A percentile compares a stretch with the other conserved stretches of the same genome.
Conservation (phyloP, 2,797 vertebrate species). For the Iguana delicatissima region DNA sequence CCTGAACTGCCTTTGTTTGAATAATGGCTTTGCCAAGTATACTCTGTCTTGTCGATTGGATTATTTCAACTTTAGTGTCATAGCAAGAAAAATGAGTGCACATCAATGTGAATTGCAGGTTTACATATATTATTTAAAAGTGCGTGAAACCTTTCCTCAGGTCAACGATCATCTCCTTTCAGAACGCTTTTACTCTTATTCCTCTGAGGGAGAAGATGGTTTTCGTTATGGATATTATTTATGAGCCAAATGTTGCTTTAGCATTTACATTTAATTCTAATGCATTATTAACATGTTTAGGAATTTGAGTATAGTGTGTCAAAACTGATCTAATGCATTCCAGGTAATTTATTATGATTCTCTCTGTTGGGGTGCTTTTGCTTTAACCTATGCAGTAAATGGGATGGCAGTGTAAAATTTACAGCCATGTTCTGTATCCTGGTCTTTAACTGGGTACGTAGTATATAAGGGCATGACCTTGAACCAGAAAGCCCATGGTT, state of each 20-base stretch:
- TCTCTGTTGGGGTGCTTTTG: constrained; percentile 9
- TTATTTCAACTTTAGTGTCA: constrained; percentile 62
- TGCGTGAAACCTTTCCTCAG: constrained; percentile 70
- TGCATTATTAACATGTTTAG: constrained; percentile 68
- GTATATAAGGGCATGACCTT: background rate
- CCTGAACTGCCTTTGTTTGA: constrained; percentile 63
- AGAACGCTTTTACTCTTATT: constrained; percentile 59
- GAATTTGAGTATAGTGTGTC: constrained; percentile 34
- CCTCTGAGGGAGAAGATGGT: constrained; percentile 50
- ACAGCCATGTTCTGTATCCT: background rate
- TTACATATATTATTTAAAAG: constrained; percentile 74
- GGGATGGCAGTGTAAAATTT: background rate
- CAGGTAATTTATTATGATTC: constrained; percentile 29
- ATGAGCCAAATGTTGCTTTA: constrained; percentile 61
- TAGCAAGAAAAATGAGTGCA: constrained; percentile 68
- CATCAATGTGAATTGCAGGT: constrained; percentile 70
- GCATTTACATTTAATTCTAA: constrained; percentile 44
- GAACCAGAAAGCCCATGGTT: too few relatives aligned
- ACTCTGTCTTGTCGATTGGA: constrained; percentile 69
- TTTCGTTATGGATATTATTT: constrained; percentile 60
- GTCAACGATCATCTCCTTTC: constrained; percentile 61
- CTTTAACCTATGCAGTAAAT: background rate
- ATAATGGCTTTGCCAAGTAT: constrained; percentile 63
- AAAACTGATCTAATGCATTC: constrained; percentile 34
- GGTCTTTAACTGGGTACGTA: background rate